Evolutionary conservation across 2,797 vertebrate species (phyloP), one percentile per base, ranked within the genome.

Genomic region (Cynopterus sphinx): DNA sequence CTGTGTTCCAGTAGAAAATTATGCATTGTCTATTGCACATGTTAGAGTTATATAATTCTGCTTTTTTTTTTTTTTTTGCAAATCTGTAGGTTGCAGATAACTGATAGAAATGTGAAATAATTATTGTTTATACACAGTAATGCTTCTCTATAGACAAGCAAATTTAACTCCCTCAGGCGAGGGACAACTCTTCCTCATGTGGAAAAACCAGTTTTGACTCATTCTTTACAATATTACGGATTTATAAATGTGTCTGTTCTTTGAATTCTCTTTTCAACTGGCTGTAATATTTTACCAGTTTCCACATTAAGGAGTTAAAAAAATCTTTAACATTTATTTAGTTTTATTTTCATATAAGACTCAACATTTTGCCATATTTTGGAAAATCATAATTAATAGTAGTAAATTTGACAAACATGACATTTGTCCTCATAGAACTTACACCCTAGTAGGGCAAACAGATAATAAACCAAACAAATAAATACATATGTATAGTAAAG

Each of bases 221-320:
- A 43, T 91, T 75, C 22, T 55, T 55, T 83, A 90, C 43, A 94
- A 13, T 77, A 74, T 90, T 79, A 8, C 22, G 22, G 36, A 74
- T 87, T 33, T 55, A 43, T 57, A 71, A 57, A 65, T 67, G 7
- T 53, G 9, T 77, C 61, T 78, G 6, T 55, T 67, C 33, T n/a
- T 91, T 79, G 77, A 9, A n/a, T 86, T 95, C 19, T 82, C 41
- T 31, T 67, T 91, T 91, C 71, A 86, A 88, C 8, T 53, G 31
- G 15, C 91, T 88, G 26, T 83, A 71, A 82, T 36, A 67, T 15
- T 49, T 93, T 19, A 79, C 1, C 21, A 55, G 1, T 95, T 77
- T 90, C 15, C 22, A 70, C 11, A 55, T 84, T 68, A 49, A 24
- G 41, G 26, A 96, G 26, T 94, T 67, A 92, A 90, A 88, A 68